phyloP scores from a whole-genome alignment of 2,797 vertebrate species.

The Hippopotamyrus pictus region DNA sequence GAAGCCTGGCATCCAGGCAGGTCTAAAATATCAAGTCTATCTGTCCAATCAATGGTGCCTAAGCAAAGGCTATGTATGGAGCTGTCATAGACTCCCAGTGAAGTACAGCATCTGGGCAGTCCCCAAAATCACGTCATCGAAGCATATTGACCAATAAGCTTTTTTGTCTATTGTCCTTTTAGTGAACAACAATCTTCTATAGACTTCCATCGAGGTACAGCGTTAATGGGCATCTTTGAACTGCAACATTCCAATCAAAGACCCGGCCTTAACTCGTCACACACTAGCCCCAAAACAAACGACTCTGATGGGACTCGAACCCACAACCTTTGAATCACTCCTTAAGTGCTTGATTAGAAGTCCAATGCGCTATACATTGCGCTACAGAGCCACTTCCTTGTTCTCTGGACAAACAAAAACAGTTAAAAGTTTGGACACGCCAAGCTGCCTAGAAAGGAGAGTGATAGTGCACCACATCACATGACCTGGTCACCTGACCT shows the following conservation, averaged over 20 bases:
- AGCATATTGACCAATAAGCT: not conserved
- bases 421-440: too few relatives aligned
- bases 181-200: not conserved
- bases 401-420: too few relatives aligned
- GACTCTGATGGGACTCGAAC: conserved; percentile 32
- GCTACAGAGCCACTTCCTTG: conserved; percentile 77
- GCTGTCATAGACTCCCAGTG: not conserved
- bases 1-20: not conserved
- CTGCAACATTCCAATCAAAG: not conserved
- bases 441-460: too few relatives aligned
- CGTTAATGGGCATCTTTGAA: too few relatives aligned
- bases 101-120: not conserved
- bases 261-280: too few relatives aligned
- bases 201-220: not conserved
- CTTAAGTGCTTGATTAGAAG: conserved; percentile 61
- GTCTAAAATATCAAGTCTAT: not conserved
- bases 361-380: conserved; percentile 99
- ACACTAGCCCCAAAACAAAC: too few relatives aligned
- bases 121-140: not conserved
- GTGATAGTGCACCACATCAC: too few relatives aligned
- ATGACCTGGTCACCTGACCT: too few relatives aligned
- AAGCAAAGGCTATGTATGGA: not conserved
- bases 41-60: not conserved
- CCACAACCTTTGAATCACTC: conserved; percentile 25
- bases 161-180: not conserved